phyloP scores from a whole-genome alignment of 1,140 invertebrate species.

The Drosophila varians region DNA sequence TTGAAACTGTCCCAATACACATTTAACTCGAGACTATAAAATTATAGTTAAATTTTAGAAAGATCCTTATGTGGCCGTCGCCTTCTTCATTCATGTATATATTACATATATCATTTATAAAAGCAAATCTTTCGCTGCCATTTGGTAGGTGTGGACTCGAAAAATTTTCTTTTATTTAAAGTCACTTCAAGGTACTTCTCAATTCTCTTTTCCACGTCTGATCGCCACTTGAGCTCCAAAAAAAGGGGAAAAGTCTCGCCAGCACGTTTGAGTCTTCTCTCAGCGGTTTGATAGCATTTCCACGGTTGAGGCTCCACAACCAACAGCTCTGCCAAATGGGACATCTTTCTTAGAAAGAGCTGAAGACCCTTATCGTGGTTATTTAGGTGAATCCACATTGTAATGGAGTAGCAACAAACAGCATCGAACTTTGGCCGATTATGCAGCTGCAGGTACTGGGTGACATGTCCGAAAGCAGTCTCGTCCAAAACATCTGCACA shows the following conservation, averaged over 20 bases:
- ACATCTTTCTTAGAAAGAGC: slow-evolving; percentile 86
- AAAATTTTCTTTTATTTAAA: slow-evolving; percentile 85
- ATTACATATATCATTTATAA: slow-evolving; percentile 43
- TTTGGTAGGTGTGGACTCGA: slow-evolving; percentile 85
- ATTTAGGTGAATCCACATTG: slow-evolving; percentile 95
- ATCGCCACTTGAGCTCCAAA: slow-evolving; percentile 85
- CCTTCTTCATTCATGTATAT: too few relatives aligned
- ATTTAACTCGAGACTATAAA: too few relatives aligned
- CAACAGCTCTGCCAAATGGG: slow-evolving; percentile 85
- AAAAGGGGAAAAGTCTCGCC: slow-evolving; percentile 86
- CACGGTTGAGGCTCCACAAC: slow-evolving; percentile 92
- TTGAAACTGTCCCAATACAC: too few relatives aligned
- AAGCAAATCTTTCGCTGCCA: slow-evolving; percentile 88
- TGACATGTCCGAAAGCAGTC: slow-evolving; percentile 77
- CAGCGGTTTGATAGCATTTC: slow-evolving; percentile 91
- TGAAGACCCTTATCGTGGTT: slow-evolving; percentile 89
- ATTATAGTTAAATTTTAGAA: too few relatives aligned
- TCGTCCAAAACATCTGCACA: slow-evolving; percentile 87
- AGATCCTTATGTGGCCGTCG: too few relatives aligned
- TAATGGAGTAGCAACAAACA: slow-evolving; percentile 91
- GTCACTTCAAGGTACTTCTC: slow-evolving; percentile 85
- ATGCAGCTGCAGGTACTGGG: slow-evolving; percentile 83
- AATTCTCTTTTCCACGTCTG: slow-evolving; percentile 86
- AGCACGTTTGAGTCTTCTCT: slow-evolving; percentile 87
- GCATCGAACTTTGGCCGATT: slow-evolving; percentile 87